Conservation (phyloP, 2,888 invertebrate species). For the Slavum lentiscoides region DNA sequence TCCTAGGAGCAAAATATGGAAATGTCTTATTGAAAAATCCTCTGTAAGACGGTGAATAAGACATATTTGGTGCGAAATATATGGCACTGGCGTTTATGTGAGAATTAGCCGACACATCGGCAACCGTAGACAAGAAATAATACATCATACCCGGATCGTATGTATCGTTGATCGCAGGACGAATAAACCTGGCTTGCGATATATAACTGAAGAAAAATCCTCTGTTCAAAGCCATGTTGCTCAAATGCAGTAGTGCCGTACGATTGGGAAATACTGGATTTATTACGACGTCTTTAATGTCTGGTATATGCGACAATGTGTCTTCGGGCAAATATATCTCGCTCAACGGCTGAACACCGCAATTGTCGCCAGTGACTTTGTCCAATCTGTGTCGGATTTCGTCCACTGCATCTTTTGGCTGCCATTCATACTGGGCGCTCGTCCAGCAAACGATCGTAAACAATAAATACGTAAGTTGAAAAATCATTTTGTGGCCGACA, state of each 20-base stretch:
- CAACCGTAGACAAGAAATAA: slow-evolving; percentile 90
- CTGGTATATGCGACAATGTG: slow-evolving; percentile 86
- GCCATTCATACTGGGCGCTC: slow-evolving; percentile 84
- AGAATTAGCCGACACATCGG: slow-evolving; percentile 91
- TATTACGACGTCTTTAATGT: slow-evolving; percentile 90
- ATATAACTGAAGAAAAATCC: slow-evolving; percentile 97
- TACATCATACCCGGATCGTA: slow-evolving; percentile 99
- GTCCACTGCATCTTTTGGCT: slow-evolving; percentile 85
- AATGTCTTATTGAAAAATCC: slow-evolving; percentile 96
- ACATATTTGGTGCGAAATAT: slow-evolving; percentile 91
- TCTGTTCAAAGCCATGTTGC: slow-evolving; percentile 94
- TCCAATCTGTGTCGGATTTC: slow-evolving; percentile 83
- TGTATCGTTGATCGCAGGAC: slow-evolving; percentile 87
- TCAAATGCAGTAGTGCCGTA: slow-evolving; percentile 87
- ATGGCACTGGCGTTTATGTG: slow-evolving; percentile 90
- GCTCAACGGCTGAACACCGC: slow-evolving; percentile 81
- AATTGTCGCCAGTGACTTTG: slow-evolving; percentile 83
- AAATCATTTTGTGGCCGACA: slow-evolving; percentile 15
- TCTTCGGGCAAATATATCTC: slow-evolving; percentile 83
- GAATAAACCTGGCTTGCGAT: slow-evolving; percentile 84
- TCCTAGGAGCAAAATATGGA: slow-evolving; percentile 90
- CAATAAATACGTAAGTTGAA: slow-evolving; percentile 5
- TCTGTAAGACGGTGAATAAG: slow-evolving; percentile 90
- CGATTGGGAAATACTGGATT: slow-evolving; percentile 94
- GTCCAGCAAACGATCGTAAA: slow-evolving; percentile 27